These are phyloP conservation scores for Eledona agricola DNA, from an alignment of 2,888 invertebrate genomes.

Conservation along the genomic window DNA sequence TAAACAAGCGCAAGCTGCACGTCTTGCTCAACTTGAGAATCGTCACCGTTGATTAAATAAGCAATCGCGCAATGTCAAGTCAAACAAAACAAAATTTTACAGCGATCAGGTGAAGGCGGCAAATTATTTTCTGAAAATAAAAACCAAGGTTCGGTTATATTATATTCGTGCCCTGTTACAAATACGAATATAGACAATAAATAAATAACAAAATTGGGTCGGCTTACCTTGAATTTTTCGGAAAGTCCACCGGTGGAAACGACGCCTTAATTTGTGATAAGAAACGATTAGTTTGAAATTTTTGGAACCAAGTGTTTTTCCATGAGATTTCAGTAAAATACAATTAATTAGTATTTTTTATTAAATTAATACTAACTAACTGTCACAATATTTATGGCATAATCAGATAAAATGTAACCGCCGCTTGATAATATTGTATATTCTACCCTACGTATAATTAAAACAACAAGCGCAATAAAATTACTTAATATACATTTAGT, in stretches of 20 bases:
- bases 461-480: constrained; percentile 29
- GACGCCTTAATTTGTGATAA: no score
- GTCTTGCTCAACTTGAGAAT: background rate
- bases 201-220: no score
- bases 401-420: constrained; percentile 3
- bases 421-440: constrained; percentile 1
- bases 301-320: no score
- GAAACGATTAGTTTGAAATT: no score
- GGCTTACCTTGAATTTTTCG: constrained; percentile 14
- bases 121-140: constrained; percentile 2
- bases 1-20: background rate
- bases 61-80: background rate
- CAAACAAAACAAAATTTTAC: constrained; percentile 2
- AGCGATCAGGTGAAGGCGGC: background rate
- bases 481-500: no score
- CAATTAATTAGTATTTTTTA: no score
- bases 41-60: constrained; percentile 4
- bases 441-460: constrained; percentile 19
- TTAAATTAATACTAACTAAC: no score
- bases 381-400: constrained; percentile 10
- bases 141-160: background rate
- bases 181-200: constrained; percentile 22
- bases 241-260: constrained; percentile 11
- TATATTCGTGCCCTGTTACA: constrained; percentile 14
- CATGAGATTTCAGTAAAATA: no score